Evolutionary conservation across 1,140 invertebrate genomes (phyloP), one percentile per base, ranked within the genome.

Genomic region (Geopemphigus sp.): DNA sequence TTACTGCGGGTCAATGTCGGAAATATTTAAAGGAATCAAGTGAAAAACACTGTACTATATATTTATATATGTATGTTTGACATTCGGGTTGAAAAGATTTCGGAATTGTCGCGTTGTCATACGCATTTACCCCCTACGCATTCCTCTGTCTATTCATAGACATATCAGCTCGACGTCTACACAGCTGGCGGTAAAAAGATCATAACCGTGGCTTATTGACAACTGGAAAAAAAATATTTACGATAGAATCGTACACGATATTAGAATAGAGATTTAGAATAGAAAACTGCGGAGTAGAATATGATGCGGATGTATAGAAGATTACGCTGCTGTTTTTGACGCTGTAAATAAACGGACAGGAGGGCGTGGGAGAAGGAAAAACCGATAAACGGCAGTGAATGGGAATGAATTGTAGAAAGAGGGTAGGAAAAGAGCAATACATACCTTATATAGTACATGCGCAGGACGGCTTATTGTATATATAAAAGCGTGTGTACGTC

Each of bases 301-400:
- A 6, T 17, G 15, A 54, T 72, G 50, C 24, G 68, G 68, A 22
- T 8, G 32, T 10, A 63, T 72, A 54, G 68, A 72, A 72, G 68
- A 72, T 72, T 72, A 72, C 68, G 68, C 17, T 72, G 68, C 68
- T 72, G 68, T 72, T 72, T 72, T 72, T 72, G 68, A 72, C 68
- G 68, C 50, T 54, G 22, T 66, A 45, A 32, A 63, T 54, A 12
- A 8, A 32, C 24, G 15, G 15, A 17, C 15, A 63, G 47, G 17
- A 72, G 24, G 53, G 24, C 10, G 17, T 17, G 24, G 68, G 19
- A 72, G 15, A 8, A 39, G 68, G 24, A 17, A 72, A 72, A 72
- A 53, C 68, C 68, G 68, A 72, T 72, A 72, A 72, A 72, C 50
- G 68, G 26, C 26, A 72, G 68, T 12, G 53, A 72, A 72, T 54